These are phyloP conservation scores for Columba janthina DNA, from an alignment of 2,113 vertebrate species.

Conservation along the genomic window DNA sequence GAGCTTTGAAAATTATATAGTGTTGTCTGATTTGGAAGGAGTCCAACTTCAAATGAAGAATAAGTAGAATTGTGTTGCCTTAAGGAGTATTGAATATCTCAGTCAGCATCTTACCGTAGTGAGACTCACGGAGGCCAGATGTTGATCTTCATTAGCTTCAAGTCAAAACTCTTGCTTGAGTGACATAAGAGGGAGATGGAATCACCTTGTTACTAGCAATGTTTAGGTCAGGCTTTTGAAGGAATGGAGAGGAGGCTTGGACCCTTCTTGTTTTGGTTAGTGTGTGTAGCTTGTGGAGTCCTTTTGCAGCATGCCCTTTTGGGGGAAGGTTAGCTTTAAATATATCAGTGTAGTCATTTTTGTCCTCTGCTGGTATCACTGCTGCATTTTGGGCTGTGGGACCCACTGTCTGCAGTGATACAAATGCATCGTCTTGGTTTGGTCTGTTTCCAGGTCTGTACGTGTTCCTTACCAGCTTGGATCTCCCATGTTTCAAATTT, in stretches of 20 bases:
- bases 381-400: neutral
- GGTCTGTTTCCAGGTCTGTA: neutral
- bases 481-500: neutral
- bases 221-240: neutral
- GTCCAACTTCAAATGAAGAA: neutral
- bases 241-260: neutral
- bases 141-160: neutral
- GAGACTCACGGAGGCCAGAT: neutral
- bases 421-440: neutral
- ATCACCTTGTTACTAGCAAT: neutral
- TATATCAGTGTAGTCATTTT: neutral
- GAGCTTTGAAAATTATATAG: neutral
- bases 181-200: neutral
- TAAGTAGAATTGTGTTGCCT: neutral
- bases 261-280: neutral
- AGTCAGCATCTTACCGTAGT: fast-evolving
- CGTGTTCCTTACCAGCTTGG: neutral
- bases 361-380: neutral
- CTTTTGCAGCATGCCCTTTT: neutral
- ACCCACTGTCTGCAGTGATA: neutral
- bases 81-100: neutral
- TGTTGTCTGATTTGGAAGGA: neutral
- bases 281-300: neutral
- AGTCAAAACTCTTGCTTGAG: neutral
- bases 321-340: neutral